Evolutionary conservation across 2,113 vertebrate genomes (phyloP).

Genomic region (Neopipo cinnamomea): DNA sequence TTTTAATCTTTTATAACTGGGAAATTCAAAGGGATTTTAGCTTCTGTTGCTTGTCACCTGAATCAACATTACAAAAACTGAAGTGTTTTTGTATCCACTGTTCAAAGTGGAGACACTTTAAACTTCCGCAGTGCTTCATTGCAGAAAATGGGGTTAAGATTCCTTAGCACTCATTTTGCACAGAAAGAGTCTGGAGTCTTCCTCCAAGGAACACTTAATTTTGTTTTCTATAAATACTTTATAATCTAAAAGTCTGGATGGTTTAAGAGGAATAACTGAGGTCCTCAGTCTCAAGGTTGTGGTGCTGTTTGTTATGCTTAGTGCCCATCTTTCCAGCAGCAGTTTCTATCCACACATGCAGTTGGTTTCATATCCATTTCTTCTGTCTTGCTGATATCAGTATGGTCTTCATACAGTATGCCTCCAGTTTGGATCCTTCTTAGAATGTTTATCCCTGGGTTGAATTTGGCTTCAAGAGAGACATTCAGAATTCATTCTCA

Average conservation of each 20-base stretch:
- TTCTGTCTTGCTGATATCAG: not conserved
- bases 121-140: not conserved
- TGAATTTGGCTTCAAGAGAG: not conserved
- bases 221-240: not conserved
- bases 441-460: not conserved
- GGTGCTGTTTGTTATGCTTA: not conserved
- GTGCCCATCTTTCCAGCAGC: not conserved
- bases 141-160: not conserved
- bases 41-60: not conserved
- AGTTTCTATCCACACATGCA: not conserved
- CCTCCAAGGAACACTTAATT: not conserved
- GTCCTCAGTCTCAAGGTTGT: not conserved
- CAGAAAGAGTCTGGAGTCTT: not conserved
- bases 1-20: not conserved
- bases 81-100: too few relatives aligned
- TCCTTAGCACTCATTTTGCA: not conserved
- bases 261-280: not conserved
- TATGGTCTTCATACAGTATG: not conserved
- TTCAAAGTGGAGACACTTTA: not conserved
- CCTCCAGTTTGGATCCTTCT: not conserved
- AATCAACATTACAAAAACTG: not conserved
- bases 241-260: not conserved
- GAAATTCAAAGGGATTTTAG: not conserved
- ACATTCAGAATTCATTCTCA: not conserved
- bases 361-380: not conserved